These are phyloP conservation scores for Protodeltote pygarga DNA, from an alignment of 2,888 invertebrate species.

Conservation along the genomic window DNA sequence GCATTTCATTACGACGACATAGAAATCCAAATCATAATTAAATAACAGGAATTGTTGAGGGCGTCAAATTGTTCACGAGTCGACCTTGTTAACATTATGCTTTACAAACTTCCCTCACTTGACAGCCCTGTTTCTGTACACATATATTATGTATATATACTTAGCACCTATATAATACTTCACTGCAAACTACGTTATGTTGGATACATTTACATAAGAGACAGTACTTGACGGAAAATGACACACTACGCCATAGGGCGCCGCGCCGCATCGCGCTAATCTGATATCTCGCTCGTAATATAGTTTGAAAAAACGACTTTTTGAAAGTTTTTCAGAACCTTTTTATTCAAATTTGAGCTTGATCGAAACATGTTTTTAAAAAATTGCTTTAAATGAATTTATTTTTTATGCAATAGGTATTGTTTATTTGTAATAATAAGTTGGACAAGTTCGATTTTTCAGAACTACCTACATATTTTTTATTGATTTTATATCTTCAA, in stretches of 20 bases:
- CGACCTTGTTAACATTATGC: constrained; percentile 9
- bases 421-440: no score
- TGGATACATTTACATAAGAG: constrained; percentile 37
- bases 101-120: constrained; percentile 1
- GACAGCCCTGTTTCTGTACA: not conserved
- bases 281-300: constrained; percentile 13
- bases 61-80: not conserved
- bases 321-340: no score
- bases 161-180: constrained; percentile 1
- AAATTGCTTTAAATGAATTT: no score
- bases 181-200: constrained; percentile 13
- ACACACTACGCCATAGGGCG: constrained; percentile 9
- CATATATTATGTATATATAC: not conserved
- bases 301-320: no score
- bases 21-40: not conserved
- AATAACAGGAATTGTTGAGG: not conserved
- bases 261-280: not conserved
- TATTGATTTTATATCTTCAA: no score
- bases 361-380: no score
- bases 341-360: no score
- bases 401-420: no score
- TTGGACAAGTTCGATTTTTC: no score
- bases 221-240: constrained; percentile 11
- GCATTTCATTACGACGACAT: no score
- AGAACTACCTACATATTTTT: no score